Evolutionary conservation across 2,113 vertebrate genomes (phyloP).

Genomic region (Apistogramma diplotaenia): DNA sequence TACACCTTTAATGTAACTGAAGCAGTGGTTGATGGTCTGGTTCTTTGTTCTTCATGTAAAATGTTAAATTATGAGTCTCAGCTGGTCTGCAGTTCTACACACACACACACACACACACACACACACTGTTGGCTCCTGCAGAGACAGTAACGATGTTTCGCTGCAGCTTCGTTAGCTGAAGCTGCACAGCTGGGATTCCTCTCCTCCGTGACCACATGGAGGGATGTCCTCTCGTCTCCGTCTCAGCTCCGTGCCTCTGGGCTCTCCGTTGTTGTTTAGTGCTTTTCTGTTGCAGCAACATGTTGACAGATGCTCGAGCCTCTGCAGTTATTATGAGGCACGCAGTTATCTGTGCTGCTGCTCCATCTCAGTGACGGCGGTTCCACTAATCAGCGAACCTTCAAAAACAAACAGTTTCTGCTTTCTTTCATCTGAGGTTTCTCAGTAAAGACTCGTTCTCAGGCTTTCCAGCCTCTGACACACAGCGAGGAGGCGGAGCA

Average conservation of each 20-base stretch:
- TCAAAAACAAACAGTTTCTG: neutral
- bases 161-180: neutral
- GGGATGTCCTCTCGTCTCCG: neutral
- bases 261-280: no score
- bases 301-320: neutral
- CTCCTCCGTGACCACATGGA: neutral
- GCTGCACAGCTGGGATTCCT: neutral
- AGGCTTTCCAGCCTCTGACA: neutral
- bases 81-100: no score
- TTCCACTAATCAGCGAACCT: neutral
- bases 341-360: neutral
- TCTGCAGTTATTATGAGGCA: neutral
- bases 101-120: no score
- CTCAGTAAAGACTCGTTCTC: no score
- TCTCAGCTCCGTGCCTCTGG: neutral
- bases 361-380: neutral
- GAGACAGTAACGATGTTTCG: no score
- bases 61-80: no score
- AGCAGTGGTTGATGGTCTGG: no score
- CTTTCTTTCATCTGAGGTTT: neutral
- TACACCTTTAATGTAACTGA: no score
- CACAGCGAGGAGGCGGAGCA: neutral
- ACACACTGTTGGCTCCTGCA: neutral
- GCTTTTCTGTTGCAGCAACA: neutral
- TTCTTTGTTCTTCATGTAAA: no score